Evolutionary conservation across 2,113 vertebrate species (phyloP), one percentile per base, ranked within the genome.

Genomic region (Mohoua ochrocephala): DNA sequence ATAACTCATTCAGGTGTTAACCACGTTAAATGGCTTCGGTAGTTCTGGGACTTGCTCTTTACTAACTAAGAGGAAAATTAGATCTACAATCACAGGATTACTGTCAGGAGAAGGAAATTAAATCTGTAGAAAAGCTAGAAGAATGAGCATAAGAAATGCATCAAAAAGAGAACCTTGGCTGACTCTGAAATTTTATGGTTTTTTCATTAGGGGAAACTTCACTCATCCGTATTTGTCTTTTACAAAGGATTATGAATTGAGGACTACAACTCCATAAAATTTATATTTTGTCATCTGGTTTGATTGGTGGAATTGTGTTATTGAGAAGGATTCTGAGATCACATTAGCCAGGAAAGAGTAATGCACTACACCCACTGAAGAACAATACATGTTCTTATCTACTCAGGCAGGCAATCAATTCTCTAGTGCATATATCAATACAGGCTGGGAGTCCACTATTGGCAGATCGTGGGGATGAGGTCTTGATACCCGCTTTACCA

Each of bases 201-300:
- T 97, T 96, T 96, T 95, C 85, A 96, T 95, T 93, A 96, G n/a
- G 61, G 93, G 92, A 95, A 96, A 97, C 59, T 95, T 96, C 92
- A 95, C 41, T 94, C 92, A 96, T 96, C 69, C 20, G 1, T 95
- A 94, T 97, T 97, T 98, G 97, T 97, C 93, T 97, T 93, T 93
- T 93, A 80, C 90, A 95, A 98, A 93, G 83, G 73, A 97, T 97
- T 97, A 97, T 97, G 94, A 98, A 97, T 97, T 97, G 97, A 98
- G 95, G 93, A 89, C 88, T 95, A 95, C 96, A 94, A 97, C 96
- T 96, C 94, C 94, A 96, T 97, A 97, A 96, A 92, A 97, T 93
- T 97, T 97, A 94, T 97, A 97, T 97, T 97, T 97, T 97, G 97
- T 95, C 97, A 97, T 95, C 94, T 93, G 78, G 73, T 95, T 97